Base-by-base conservation (phyloP, 2,113 vertebrate genomes). In the Coturnix japonica region DNA sequence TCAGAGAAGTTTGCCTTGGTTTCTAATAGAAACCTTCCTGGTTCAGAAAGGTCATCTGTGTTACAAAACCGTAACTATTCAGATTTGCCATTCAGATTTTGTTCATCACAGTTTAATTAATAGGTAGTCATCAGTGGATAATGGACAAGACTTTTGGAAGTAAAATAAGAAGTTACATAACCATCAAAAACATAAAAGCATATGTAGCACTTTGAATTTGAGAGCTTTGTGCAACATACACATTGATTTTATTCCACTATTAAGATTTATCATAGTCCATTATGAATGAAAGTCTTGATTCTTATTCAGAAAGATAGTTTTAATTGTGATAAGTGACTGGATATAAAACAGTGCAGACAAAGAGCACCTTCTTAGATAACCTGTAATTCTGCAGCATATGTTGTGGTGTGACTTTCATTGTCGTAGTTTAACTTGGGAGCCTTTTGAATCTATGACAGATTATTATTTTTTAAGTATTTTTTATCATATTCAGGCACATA, bases 391-490 rank as follows among this genome's bases (percentile, higher is more conserved):
- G 16, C 37, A 54, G 30, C 53, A 54, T 30, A 54, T 18, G 53
- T 71, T 89, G 61, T 43, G 12, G 6, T 37, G 3, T 87, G 81
- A 87, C 72, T 94, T 94, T 61, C 59, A 57, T 59, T 87, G 54
- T 79, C 78, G 53, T 47, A 79, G 75, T 73, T 93, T 89, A 90
- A 37, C 90, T 80, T 51, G 82, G 82, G 90, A 93, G 71, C 67
- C 66, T 82, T 94, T 82, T 93, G 82, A 69, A 85, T 85, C 84
- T 43, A 11, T 69, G 81, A 79, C 79, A 87, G 66, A 20, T 64
- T 4, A 16, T 43, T 43, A 15, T 53, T 53, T 53, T 91, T 89
- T 72, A 37, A 37, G 7, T 37, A 37, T 37, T 37, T 31, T 18
- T 91, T 33, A n/a, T 70, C 61, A 21, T 86, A 66, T 70, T 21